phyloP scores from a whole-genome alignment of 1,140 invertebrate genomes.

The Lasaia peninsularis region DNA sequence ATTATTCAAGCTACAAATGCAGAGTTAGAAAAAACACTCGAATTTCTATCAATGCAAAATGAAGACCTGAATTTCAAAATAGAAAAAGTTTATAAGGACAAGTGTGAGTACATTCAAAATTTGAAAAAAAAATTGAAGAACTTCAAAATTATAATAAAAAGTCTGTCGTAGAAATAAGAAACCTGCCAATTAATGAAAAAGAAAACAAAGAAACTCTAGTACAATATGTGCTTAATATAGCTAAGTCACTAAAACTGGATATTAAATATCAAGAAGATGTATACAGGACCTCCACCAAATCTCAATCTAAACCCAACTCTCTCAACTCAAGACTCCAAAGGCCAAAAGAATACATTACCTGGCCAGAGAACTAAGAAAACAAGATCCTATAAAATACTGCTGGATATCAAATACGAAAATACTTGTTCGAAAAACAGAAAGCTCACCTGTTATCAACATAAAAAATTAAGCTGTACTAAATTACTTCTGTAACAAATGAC shows the following conservation, averaged over 20 bases:
- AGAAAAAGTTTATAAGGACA: background rate
- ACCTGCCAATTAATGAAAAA: background rate
- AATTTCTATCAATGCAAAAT: conserved; percentile 6
- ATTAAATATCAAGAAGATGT: background rate
- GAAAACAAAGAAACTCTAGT: conserved; percentile 11
- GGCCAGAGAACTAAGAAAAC: background rate
- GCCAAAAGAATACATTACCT: conserved; percentile 13
- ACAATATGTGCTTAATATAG: background rate
- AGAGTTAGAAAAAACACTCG: conserved; percentile 12
- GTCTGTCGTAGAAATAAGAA: background rate
- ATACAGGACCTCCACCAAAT: background rate
- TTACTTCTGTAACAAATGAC: background rate
- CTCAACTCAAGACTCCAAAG: background rate
- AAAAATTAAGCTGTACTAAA: background rate
- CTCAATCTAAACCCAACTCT: background rate
- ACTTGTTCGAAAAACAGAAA: conserved; percentile 4
- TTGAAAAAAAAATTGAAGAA: conserved; percentile 13
- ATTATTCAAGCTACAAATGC: background rate
- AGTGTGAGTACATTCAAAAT: background rate
- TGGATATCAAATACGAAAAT: conserved; percentile 4
- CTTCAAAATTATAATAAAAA: background rate
- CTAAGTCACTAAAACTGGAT: background rate
- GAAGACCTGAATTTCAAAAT: conserved; percentile 1
- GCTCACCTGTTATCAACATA: background rate
- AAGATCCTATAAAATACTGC: background rate